Percentiles rank a stretch among this genome's conserved stretches.
phyloP scores from a whole-genome alignment of 2,797 vertebrate species.

The Hoplostethus mediterraneus region DNA sequence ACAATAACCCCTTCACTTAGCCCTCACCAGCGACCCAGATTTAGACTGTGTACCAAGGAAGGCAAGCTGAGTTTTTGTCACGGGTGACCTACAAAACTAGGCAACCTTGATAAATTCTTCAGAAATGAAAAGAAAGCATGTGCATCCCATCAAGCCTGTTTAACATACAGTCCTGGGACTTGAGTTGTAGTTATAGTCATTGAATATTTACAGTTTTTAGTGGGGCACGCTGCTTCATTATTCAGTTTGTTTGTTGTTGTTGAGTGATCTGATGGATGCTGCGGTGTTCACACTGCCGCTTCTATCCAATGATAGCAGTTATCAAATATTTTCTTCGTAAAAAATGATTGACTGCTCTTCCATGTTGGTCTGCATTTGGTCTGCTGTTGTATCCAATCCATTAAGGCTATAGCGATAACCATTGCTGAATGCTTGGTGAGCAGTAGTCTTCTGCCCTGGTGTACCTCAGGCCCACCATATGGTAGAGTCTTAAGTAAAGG shows the following conservation, averaged over 20 bases:
- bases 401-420: conserved; percentile 17
- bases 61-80: conserved; percentile 74
- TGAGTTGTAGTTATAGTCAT: conserved; percentile 69
- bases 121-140: conserved; percentile 68
- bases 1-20: conserved; percentile 71
- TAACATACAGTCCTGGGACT: conserved; percentile 73
- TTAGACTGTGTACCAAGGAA: conserved; percentile 70
- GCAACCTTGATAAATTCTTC: conserved; percentile 81
- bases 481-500: conserved; percentile 46
- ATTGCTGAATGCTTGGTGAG: not conserved
- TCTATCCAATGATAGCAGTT: conserved; percentile 34
- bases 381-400: conserved; percentile 22
- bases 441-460: conserved; percentile 36
- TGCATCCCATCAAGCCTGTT: conserved; percentile 60
- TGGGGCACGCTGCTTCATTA: conserved; percentile 72
- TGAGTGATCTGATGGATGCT: conserved; percentile 42
- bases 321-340: conserved; percentile 22
- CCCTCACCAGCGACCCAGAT: conserved; percentile 78
- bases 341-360: conserved; percentile 2
- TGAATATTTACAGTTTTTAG: conserved; percentile 78
- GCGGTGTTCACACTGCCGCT: conserved; percentile 21
- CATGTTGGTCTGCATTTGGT: conserved; percentile 1
- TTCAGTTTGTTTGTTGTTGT: conserved; percentile 76
- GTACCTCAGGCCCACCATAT: conserved; percentile 51
- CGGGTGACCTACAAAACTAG: conserved; percentile 85